Conservation (phyloP, 2,888 invertebrate genomes). For the Pandemis cinnamomeana region DNA sequence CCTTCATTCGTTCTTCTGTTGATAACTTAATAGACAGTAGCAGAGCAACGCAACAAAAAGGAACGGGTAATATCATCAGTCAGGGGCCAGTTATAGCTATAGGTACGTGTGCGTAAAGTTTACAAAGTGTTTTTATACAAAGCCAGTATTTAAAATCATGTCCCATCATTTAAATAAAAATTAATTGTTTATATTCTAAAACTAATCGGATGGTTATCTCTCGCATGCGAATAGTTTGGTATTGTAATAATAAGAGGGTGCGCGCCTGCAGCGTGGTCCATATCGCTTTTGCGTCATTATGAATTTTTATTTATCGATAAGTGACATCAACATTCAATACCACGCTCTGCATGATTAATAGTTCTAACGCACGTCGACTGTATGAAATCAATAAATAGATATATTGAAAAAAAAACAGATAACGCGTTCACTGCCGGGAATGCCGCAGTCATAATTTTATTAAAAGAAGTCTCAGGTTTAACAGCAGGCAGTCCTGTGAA, state of each 20-base stretch:
- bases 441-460: too few relatives aligned
- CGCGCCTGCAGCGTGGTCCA: conserved; percentile 50
- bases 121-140: neutral
- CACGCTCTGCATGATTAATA: conserved; percentile 28
- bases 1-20: neutral
- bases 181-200: neutral
- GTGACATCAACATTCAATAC: conserved; percentile 62
- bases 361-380: neutral
- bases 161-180: neutral
- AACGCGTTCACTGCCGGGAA: too few relatives aligned
- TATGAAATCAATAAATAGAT: neutral
- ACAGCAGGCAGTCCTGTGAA: too few relatives aligned
- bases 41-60: neutral
- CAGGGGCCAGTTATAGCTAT: neutral
- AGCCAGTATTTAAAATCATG: neutral
- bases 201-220: conserved; percentile 62
- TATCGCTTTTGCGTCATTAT: conserved; percentile 68
- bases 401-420: neutral
- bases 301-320: conserved; percentile 76
- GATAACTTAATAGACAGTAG: neutral
- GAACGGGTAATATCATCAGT: neutral
- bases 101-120: neutral
- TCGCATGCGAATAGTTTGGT: conserved; percentile 64
- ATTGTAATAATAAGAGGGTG: conserved; percentile 70
- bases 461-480: too few relatives aligned